Base-by-base conservation (phyloP, 2,888 invertebrate genomes). In the Serrognathus titanus region DNA sequence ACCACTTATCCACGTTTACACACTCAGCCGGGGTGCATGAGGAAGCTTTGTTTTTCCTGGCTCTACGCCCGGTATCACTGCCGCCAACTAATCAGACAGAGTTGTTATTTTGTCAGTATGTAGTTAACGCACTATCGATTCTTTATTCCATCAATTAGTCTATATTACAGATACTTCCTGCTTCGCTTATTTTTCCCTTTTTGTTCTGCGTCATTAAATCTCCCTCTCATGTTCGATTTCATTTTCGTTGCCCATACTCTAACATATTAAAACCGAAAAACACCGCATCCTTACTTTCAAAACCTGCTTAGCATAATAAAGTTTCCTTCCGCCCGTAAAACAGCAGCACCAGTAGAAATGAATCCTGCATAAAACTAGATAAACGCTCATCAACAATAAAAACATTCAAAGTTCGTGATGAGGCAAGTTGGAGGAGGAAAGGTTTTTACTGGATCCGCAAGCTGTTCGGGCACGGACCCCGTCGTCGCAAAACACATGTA, bases 1-100 rank as follows among this genome's bases (percentile, higher is more conserved):
- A 78, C 77, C 77, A 77, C 77, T 78, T 77, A 76, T 70, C 75
- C 75, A 71, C 75, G 75, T 75, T 75, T 77, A 77, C 76, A 77
- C 76, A 77, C 76, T 76, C 71, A 68, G 72, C 68, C 71, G 66
- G 69, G 69, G 68, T 65, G 65, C 67, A 54, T 38, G 60, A 53
- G 62, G 60, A 70, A 69, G 71, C 75, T 74, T 76, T 76, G 75
- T 76, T 76, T 74, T 75, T 75, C 75, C 75, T 73, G 74, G 74
- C 73, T 71, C 70, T 66, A 68, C 69, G 74, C 73, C 74, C 67
- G 68, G 66, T 65, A 66, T 66, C 65, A 61, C 65, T 62, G 69
- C 68, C 67, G 71, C 69, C 71, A 68, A 71, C 72, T 74, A 74
- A 75, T 74, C 72, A 73, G 71, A 70, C 69, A 63, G 66, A 70